Evolutionary conservation across 2,888 invertebrate species (phyloP).

Genomic region (Ectemnius continuus): DNA sequence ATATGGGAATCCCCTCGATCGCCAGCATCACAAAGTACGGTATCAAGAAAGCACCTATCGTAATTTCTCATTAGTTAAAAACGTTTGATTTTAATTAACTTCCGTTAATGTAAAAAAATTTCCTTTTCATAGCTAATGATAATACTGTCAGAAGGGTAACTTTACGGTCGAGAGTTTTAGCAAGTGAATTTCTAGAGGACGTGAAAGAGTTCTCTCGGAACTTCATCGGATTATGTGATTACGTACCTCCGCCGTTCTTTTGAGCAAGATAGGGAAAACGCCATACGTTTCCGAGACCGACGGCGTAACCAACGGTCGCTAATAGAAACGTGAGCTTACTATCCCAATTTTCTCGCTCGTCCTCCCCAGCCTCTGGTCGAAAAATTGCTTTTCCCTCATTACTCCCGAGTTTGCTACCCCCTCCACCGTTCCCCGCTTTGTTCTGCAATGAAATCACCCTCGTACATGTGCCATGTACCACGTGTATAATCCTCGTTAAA

Average conservation of each 20-base stretch:
- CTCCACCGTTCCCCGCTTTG: conserved; percentile 60
- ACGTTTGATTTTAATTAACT: background rate
- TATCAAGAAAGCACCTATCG: conserved; percentile 93
- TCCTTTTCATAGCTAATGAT: no score
- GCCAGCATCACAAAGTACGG: conserved; percentile 97
- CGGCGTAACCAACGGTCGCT: conserved; percentile 96
- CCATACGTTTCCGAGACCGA: conserved; percentile 97
- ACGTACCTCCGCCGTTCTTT: conserved; percentile 91
- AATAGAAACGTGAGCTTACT: conserved; percentile 94
- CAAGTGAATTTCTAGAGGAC: no score
- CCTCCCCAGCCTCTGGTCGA: conserved; percentile 85
- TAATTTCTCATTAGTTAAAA: conserved; percentile 5
- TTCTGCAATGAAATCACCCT: conserved; percentile 48
- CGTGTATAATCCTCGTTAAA: no score
- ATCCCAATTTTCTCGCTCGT: conserved; percentile 94
- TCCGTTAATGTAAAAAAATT: background rate
- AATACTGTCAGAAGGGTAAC: no score
- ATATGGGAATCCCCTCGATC: conserved; percentile 96
- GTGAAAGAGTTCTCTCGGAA: no score
- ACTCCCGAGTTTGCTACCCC: conserved; percentile 82
- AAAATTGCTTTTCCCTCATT: conserved; percentile 83
- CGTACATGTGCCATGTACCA: no score
- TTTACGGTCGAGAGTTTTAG: no score
- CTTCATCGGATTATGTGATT: background rate
- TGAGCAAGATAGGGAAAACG: conserved; percentile 96